Conservation (phyloP, 92 coral and sea anemone species). For the Actinostola sp. region DNA sequence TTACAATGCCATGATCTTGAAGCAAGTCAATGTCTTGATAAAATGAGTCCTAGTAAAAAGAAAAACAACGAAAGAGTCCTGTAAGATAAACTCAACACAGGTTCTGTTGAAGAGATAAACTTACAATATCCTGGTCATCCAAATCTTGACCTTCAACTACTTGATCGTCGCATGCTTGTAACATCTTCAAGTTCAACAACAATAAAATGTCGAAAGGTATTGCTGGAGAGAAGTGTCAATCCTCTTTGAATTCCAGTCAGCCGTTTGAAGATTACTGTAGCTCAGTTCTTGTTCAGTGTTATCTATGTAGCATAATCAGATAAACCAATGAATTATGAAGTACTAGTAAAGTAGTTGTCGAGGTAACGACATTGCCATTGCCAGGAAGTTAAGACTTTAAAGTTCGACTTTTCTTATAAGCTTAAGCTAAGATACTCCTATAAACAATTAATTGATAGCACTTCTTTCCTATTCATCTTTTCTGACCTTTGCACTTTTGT, state of each 20-base stretch:
- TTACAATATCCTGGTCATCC: constrained; percentile 72
- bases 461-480: too few species aligned
- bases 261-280: too few species aligned
- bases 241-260: too few species aligned
- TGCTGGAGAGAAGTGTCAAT: too few species aligned
- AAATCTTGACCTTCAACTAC: constrained; percentile 79
- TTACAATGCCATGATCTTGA: constrained; percentile 96
- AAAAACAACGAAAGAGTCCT: background rate
- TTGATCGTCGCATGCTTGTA: constrained; percentile 67
- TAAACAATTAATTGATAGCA: too few species aligned
- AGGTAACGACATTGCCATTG: background rate
- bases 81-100: background rate
- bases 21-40: constrained; percentile 93
- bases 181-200: constrained; percentile 16
- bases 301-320: too few species aligned
- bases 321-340: too few species aligned
- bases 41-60: constrained; percentile 77
- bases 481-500: too few species aligned
- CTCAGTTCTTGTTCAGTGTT: too few species aligned
- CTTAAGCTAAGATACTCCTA: background rate
- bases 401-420: background rate
- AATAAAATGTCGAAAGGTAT: background rate
- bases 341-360: too few species aligned
- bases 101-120: background rate
- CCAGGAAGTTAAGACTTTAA: background rate